Percentiles rank a stretch among this genome's conserved stretches.
phyloP scores from a whole-genome alignment of 2,888 invertebrate genomes.

The Epinotia demarniana region DNA sequence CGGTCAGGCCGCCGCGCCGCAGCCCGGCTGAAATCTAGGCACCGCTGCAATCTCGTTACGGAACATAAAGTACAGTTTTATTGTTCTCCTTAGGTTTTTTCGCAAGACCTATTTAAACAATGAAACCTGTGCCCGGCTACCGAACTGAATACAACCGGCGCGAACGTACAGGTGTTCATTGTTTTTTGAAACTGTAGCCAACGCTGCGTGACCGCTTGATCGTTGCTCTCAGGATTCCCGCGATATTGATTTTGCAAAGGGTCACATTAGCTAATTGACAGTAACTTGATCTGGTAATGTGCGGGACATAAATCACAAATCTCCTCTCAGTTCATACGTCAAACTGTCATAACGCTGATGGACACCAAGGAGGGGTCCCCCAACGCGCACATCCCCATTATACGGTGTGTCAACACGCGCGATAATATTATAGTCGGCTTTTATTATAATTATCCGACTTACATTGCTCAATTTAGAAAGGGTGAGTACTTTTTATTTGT shows the following conservation, averaged over 20 bases:
- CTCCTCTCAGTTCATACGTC: constrained; percentile 45
- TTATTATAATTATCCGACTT: constrained; percentile 39
- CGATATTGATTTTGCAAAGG: constrained; percentile 35
- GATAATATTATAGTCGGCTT: constrained; percentile 59
- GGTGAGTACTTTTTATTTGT: constrained; percentile 23
- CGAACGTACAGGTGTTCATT: constrained; percentile 46
- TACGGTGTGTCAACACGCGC: constrained; percentile 63
- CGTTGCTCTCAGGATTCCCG: constrained; percentile 35
- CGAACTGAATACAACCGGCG: constrained; percentile 46
- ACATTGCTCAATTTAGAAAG: constrained; percentile 29
- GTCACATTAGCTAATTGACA: constrained; percentile 51
- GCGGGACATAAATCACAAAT: constrained; percentile 47
- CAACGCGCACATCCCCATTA: constrained; percentile 57
- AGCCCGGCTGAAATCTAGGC: constrained; percentile 72
- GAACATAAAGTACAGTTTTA: constrained; percentile 74
- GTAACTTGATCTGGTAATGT: constrained; percentile 46
- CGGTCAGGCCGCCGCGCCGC: constrained; percentile 76
- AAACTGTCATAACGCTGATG: constrained; percentile 50
- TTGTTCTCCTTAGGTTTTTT: constrained; percentile 71
- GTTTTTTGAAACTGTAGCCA: constrained; percentile 46
- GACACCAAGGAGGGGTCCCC: constrained; percentile 46
- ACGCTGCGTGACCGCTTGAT: constrained; percentile 46
- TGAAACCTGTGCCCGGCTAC: constrained; percentile 60
- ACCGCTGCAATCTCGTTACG: constrained; percentile 77
- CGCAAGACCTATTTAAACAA: constrained; percentile 71